These are phyloP conservation scores for Poecilus cupreus DNA, from an alignment of 2,888 invertebrate genomes.

Conservation along the genomic window DNA sequence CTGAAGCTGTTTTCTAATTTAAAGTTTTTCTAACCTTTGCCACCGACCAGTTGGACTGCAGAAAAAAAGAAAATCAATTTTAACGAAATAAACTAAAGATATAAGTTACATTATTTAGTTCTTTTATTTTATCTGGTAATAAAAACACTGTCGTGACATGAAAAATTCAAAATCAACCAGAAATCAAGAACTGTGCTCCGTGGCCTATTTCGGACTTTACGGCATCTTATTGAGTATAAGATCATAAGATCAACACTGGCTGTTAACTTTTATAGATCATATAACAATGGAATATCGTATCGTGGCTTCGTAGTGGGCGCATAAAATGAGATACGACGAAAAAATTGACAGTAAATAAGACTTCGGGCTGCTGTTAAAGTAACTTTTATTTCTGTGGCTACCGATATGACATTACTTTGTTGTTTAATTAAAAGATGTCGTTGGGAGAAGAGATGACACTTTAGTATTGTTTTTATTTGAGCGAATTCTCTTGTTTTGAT, in stretches of 20 bases:
- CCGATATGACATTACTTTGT: slow-evolving; percentile 6
- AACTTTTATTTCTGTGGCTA: not conserved
- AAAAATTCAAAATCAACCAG: slow-evolving; percentile 20
- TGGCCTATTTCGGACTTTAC: not conserved
- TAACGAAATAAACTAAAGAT: slow-evolving; percentile 62
- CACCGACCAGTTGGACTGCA: slow-evolving; percentile 69
- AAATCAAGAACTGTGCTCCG: not conserved
- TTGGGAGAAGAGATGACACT: not conserved
- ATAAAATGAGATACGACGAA: slow-evolving; percentile 40
- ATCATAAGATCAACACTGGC: slow-evolving; percentile 40
- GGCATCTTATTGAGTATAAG: slow-evolving; percentile 26
- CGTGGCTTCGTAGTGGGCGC: slow-evolving; percentile 26
- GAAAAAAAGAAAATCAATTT: slow-evolving; percentile 58
- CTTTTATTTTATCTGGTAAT: slow-evolving; percentile 12
- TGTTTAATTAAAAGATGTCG: slow-evolving; percentile 18
- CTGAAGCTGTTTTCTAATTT: slow-evolving; percentile 43
- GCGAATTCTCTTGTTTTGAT: too few species aligned
- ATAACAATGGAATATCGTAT: slow-evolving; percentile 52
- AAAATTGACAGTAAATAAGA: slow-evolving; percentile 52
- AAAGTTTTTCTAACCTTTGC: slow-evolving; percentile 68
- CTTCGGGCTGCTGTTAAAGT: not conserved
- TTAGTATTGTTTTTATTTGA: slow-evolving; percentile 4
- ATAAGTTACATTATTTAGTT: too few species aligned
- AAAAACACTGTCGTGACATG: slow-evolving; percentile 17
- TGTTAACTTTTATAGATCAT: slow-evolving; percentile 51